Evolutionary conservation across 1,140 invertebrate species (phyloP).

Genomic region (Drosophila nigrodunni): DNA sequence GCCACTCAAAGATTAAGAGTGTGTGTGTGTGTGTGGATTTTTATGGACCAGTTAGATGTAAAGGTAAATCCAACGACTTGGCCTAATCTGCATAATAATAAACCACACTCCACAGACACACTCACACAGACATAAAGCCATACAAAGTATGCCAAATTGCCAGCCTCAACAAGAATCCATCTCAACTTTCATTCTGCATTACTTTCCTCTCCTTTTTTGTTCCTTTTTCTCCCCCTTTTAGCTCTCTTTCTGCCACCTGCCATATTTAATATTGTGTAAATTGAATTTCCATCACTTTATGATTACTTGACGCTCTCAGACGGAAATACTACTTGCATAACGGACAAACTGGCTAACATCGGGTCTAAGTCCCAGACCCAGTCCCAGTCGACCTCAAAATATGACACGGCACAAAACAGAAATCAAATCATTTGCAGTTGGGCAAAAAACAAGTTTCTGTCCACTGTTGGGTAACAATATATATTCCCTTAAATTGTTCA

Average conservation of each 20-base stretch:
- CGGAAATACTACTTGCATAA: conserved; percentile 56
- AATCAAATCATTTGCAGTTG: conserved; percentile 30
- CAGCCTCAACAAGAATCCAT: conserved; percentile 1
- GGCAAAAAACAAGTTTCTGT: conserved; percentile 1
- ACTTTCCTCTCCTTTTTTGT: neutral
- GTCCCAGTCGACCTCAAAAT: neutral
- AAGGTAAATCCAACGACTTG: conserved; percentile 64
- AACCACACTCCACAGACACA: conserved; percentile 62
- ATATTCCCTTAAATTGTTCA: conserved; percentile 10
- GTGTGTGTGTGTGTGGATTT: conserved; percentile 32
- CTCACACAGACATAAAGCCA: conserved; percentile 23
- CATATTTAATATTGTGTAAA: conserved; percentile 80
- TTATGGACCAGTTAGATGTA: conserved; percentile 57
- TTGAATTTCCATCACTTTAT: conserved; percentile 83
- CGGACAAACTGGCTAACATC: conserved; percentile 16
- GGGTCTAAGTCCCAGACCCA: conserved; percentile 9
- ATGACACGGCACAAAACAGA: conserved; percentile 10
- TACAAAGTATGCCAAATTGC: conserved; percentile 61
- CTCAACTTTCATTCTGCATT: neutral
- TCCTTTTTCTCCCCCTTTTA: neutral
- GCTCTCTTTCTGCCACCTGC: conserved; percentile 41
- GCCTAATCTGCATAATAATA: conserved; percentile 82
- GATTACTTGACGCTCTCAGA: conserved; percentile 74
- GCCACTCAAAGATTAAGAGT: neutral
- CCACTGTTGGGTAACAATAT: neutral